phyloP scores from a whole-genome alignment of 2,113 vertebrate genomes.

The Poeciliopsis turrubarensis region DNA sequence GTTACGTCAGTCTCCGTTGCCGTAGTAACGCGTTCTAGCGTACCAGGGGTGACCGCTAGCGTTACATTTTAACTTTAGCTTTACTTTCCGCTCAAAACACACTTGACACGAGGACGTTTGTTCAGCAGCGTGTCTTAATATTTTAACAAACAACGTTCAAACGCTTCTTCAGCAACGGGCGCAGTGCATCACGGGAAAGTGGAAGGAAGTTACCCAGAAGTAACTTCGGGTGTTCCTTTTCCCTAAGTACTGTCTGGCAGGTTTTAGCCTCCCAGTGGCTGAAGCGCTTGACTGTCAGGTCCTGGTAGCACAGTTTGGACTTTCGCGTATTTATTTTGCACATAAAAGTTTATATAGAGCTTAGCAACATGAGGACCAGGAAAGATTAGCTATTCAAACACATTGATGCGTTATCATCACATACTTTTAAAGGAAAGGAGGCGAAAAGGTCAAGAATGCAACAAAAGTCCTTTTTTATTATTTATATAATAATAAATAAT shows the following conservation, averaged over 20 bases:
- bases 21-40: slow-evolving; percentile 28
- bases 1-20: slow-evolving; percentile 26
- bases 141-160: not conserved
- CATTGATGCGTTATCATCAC: too few relatives aligned
- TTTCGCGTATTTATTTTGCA: not conserved
- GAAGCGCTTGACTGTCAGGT: too few relatives aligned
- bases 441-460: too few relatives aligned
- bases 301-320: not conserved
- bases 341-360: not conserved
- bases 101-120: not conserved
- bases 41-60: not conserved
- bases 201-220: fast-evolving
- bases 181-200: slow-evolving; percentile 65
- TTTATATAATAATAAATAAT: too few relatives aligned
- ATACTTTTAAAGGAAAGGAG: too few relatives aligned
- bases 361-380: not conserved
- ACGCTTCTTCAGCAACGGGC: not conserved
- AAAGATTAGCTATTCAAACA: not conserved
- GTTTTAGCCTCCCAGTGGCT: not conserved
- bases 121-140: not conserved
- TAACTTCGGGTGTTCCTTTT: fast-evolving
- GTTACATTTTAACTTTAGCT: not conserved
- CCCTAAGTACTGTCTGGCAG: slow-evolving; percentile 28
- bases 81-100: not conserved
- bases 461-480: too few relatives aligned